Percentiles rank a stretch among this genome's conserved stretches.
phyloP scores from a whole-genome alignment of 2,888 invertebrate genomes.

The Apamea crenata region DNA sequence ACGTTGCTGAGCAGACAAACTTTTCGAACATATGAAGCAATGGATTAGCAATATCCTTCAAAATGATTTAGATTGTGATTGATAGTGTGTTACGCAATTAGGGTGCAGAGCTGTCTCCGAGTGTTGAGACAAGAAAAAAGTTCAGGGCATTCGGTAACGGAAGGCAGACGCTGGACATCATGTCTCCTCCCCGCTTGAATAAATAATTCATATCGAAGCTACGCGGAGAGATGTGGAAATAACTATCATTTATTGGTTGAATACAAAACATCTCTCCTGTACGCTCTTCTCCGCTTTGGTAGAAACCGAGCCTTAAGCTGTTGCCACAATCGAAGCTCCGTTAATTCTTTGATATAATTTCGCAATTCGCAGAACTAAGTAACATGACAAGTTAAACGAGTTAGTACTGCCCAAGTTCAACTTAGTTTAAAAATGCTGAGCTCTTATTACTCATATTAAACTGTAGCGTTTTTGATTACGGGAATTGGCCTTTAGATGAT shows the following conservation, averaged over 20 bases:
- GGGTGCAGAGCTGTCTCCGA: neutral
- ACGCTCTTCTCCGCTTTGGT: neutral
- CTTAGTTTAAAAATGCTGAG: neutral
- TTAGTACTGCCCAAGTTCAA: constrained; percentile 1
- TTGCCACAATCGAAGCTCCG: neutral
- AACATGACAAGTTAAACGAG: constrained; percentile 20
- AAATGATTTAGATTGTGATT: neutral
- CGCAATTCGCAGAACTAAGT: constrained; percentile 17
- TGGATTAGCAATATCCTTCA: neutral
- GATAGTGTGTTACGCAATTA: neutral
- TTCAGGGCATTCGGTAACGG: neutral
- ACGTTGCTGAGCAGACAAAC: neutral
- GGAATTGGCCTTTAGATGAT: too few species aligned
- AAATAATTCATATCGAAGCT: neutral
- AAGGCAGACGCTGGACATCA: neutral
- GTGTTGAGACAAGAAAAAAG: neutral
- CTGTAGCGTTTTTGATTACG: neutral
- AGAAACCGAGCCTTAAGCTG: neutral
- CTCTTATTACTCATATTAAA: constrained; percentile 4
- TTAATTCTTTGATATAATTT: constrained; percentile 22
- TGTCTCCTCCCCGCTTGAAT: neutral
- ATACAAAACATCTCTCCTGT: neutral
- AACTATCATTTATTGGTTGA: neutral
- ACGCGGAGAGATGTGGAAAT: neutral
- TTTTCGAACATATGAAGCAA: neutral